These are phyloP conservation scores for Argya squamiceps DNA, from an alignment of 2,797 vertebrate genomes.

Conservation along the genomic window DNA sequence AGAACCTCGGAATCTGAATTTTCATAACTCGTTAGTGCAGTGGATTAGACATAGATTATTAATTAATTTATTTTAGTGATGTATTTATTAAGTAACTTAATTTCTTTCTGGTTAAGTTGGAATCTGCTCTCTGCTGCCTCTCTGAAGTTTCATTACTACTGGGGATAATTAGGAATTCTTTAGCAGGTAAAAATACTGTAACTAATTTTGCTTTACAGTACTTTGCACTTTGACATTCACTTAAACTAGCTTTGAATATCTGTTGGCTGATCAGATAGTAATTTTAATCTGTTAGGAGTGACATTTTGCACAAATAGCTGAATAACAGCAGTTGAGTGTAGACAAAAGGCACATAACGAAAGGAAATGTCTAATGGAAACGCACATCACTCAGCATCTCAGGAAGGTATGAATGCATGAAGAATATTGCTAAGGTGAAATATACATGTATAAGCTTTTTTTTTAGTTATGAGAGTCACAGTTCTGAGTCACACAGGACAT, in stretches of 20 bases:
- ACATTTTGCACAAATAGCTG: neutral
- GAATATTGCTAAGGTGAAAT: neutral
- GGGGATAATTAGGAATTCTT: neutral
- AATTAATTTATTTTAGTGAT: neutral
- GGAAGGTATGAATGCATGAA: neutral
- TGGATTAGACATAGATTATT: neutral
- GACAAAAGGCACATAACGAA: neutral
- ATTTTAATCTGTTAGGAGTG: neutral
- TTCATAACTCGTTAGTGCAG: neutral
- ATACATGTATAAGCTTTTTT: neutral
- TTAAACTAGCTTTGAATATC: neutral
- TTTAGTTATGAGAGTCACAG: neutral
- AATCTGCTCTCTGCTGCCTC: neutral
- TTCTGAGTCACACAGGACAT: neutral
- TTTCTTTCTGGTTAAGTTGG: neutral
- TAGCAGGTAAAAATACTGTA: neutral
- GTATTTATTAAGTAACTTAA: neutral
- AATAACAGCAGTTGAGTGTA: neutral
- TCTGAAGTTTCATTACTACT: neutral
- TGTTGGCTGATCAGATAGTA: neutral
- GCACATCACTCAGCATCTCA: neutral
- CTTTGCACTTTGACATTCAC: neutral
- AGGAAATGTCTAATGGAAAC: neutral
- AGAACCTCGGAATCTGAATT: neutral
- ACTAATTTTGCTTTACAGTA: neutral